Conservation (phyloP, 2,888 invertebrate genomes). For the Tiliacea aurago region DNA sequence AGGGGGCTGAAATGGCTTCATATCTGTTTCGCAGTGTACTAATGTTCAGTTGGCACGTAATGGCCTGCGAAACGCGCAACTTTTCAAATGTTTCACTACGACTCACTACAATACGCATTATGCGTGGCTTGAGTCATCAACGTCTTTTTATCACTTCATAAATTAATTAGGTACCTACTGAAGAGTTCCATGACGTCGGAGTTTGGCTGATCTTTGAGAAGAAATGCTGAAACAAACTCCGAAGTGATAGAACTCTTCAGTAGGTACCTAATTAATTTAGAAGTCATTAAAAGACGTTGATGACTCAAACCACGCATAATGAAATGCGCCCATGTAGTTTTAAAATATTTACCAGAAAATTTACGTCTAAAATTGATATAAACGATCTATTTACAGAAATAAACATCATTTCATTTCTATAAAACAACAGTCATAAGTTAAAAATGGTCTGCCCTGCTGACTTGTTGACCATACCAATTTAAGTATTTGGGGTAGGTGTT, state of each 20-base stretch:
- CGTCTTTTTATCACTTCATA: not conserved
- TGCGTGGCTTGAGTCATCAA: constrained; percentile 15
- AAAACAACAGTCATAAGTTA: not conserved
- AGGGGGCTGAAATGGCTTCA: constrained; percentile 64
- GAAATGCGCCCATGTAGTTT: too few species aligned
- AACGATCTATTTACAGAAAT: not conserved
- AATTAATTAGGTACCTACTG: not conserved
- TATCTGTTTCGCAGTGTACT: constrained; percentile 66
- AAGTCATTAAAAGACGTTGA: too few species aligned
- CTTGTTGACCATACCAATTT: not conserved
- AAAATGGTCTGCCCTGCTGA: not conserved
- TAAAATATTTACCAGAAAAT: not conserved
- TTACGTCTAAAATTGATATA: not conserved
- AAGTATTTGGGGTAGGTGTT: not conserved
- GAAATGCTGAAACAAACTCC: too few species aligned
- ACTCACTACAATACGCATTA: constrained; percentile 18
- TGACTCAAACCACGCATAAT: too few species aligned
- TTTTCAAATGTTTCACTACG: constrained; percentile 32
- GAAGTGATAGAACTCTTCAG: too few species aligned
- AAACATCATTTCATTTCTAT: not conserved
- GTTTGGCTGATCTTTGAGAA: too few species aligned
- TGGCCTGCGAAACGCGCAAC: constrained; percentile 67
- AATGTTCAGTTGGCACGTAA: constrained; percentile 68
- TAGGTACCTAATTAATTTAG: too few species aligned
- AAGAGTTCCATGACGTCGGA: not conserved